Base-by-base conservation (phyloP, 2,113 vertebrate genomes). In the Podarcis cretensis region DNA sequence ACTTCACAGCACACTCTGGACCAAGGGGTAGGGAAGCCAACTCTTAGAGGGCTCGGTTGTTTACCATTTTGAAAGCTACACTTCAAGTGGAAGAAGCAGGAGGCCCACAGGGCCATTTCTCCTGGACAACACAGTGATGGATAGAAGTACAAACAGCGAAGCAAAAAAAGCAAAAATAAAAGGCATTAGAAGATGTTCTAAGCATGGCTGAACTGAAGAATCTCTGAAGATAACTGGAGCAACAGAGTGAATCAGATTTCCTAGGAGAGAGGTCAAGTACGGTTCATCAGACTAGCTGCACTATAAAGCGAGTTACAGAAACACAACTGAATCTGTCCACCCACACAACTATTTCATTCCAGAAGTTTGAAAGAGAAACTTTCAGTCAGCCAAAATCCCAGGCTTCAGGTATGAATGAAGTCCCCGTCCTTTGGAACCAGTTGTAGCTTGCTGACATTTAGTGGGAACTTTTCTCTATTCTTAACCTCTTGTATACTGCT, bases 251-350 rank as follows among this genome's bases (percentile, higher is more conserved):
- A 82, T 87, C 48, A 48, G 35, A 65, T 88, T 82, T 88, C 69
- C 79, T 88, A 48, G 79, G 86, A 88, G 80, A 85, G 69, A 63
- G 69, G 86, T 82, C 86, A 88, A 75, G 81, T 57, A 83, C 5
- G 32, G 59, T 83, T 88, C 87, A 83, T 66, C 63, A 54, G 40
- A 83, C 74, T 88, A 73, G 83, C 57, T 83, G 30, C 71, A 82
- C 63, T 68, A 77, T 83, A 88, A 88, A 84, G 25, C 73, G 23
- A 83, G 73, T 76, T 37, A 32, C 18, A 25, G 37, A 65, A 83
- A 74, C 57, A 43, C 23, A 18, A 59, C 40, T 66, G 8, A 77
- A 25, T 76, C 32, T 54, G 68, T 83, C 40, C 40, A 57, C 32
- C 8, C 73, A 78, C 66, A 59, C 30, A 88, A 66, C 37, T 35